phyloP scores from a whole-genome alignment of 2,113 vertebrate genomes.

The Caretta caretta region DNA sequence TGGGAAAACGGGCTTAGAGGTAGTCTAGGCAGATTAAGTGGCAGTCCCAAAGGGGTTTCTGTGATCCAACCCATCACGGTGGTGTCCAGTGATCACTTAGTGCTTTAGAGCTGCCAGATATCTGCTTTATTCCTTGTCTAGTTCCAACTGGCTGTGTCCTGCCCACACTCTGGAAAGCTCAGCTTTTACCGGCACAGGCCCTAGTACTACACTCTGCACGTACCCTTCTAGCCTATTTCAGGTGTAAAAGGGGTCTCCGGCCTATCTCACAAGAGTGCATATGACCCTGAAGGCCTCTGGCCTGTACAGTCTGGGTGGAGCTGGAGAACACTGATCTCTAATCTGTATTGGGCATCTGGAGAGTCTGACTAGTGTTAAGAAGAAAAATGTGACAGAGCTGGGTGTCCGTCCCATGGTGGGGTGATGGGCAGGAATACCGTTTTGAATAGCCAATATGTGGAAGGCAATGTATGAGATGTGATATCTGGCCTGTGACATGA shows the following conservation, averaged over 20 bases:
- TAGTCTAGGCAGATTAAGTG: no score
- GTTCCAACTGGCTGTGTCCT: not conserved
- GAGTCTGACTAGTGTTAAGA: not conserved
- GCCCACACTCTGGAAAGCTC: not conserved
- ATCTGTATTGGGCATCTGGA: not conserved
- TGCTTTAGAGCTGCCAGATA: not conserved
- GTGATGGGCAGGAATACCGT: not conserved
- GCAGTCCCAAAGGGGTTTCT: no score
- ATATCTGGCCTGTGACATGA: not conserved
- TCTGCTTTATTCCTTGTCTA: no score
- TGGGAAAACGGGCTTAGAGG: no score
- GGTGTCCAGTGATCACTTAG: not conserved
- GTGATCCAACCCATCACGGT: no score
- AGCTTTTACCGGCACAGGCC: not conserved
- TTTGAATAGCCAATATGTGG: not conserved
- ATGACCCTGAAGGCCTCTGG: not conserved
- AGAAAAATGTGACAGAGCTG: not conserved
- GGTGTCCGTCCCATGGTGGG: not conserved
- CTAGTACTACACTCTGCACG: not conserved
- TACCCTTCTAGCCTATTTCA: not conserved
- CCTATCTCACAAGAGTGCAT: not conserved
- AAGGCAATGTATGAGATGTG: not conserved
- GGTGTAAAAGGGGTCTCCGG: not conserved
- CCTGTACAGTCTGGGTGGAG: not conserved
- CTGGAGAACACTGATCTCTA: not conserved